Percentiles rank a stretch among this genome's conserved stretches.
These are phyloP conservation scores for Eucriotettix oculatus DNA, from an alignment of 2,888 invertebrate genomes.

Conservation along the genomic window DNA sequence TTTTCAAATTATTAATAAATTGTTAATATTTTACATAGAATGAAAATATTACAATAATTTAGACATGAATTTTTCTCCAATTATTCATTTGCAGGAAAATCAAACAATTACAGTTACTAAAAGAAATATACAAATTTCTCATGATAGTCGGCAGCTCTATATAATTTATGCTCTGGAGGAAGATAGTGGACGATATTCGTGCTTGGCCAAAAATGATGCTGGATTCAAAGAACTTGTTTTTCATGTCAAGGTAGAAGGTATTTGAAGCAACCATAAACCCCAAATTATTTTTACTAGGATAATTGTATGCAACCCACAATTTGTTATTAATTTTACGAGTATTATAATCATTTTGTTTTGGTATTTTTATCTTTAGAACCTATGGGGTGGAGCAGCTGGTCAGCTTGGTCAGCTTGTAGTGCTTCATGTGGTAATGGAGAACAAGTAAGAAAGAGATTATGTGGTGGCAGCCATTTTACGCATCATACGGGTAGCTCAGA, in stretches of 20 bases:
- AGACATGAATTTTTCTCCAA: too few relatives aligned
- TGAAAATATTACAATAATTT: too few relatives aligned
- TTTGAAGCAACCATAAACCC: not conserved
- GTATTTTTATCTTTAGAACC: constrained; percentile 24
- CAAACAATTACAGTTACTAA: too few relatives aligned
- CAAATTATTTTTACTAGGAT: too few relatives aligned
- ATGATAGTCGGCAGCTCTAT: constrained; percentile 27
- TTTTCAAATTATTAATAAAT: not conserved
- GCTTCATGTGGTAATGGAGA: constrained; percentile 30
- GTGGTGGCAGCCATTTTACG: constrained; percentile 25
- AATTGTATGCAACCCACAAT: too few relatives aligned
- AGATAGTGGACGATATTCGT: constrained; percentile 40
- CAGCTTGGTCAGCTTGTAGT: constrained; percentile 31
- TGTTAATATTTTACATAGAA: not conserved
- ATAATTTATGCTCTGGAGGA: constrained; percentile 28
- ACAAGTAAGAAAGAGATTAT: constrained; percentile 25
- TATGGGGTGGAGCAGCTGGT: constrained; percentile 33
- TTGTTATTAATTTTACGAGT: too few relatives aligned
- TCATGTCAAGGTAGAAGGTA: constrained; percentile 14
- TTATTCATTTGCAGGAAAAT: too few relatives aligned
- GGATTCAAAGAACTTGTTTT: constrained; percentile 23
- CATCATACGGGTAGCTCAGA: constrained; percentile 7
- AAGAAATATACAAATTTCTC: constrained; percentile 17
- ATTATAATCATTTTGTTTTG: too few relatives aligned
- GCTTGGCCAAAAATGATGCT: constrained; percentile 36